A percentile compares a stretch with the other conserved stretches of the same genome.
phyloP scores from a whole-genome alignment of 2,797 vertebrate genomes.

The Chaetodon trifasciatus region DNA sequence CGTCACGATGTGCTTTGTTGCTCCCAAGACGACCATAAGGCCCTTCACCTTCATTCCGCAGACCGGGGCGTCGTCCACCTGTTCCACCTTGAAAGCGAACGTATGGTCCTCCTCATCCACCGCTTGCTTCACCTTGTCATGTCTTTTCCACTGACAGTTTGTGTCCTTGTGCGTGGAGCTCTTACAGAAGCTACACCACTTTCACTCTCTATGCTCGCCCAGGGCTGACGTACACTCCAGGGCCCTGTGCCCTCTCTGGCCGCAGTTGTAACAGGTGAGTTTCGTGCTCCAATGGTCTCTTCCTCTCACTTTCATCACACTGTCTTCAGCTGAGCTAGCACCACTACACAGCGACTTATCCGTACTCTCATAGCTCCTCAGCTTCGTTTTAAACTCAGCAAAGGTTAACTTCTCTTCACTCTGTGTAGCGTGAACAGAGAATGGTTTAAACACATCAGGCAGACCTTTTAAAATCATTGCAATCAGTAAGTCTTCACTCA shows the following conservation, averaged over 20 bases:
- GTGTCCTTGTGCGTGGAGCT: slow-evolving; percentile 1
- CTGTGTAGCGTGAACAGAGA: slow-evolving; percentile 4
- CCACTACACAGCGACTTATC: slow-evolving; percentile 10
- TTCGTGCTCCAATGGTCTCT: neutral
- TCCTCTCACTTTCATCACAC: slow-evolving; percentile 19
- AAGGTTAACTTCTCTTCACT: slow-evolving; percentile 5
- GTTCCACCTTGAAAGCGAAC: neutral
- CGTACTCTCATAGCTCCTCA: slow-evolving; percentile 12
- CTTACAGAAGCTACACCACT: slow-evolving; percentile 32
- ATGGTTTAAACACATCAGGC: neutral
- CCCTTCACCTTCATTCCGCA: neutral
- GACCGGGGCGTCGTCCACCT: neutral
- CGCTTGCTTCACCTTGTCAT: slow-evolving; percentile 20
- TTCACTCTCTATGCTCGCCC: neutral
- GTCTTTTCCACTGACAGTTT: neutral
- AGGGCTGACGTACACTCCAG: neutral
- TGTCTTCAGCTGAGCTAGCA: neutral
- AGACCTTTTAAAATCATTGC: slow-evolving; percentile 39
- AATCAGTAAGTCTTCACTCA: no score
- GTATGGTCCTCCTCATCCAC: slow-evolving; percentile 11
- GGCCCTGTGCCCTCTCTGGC: neutral
- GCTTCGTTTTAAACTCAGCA: slow-evolving; percentile 29
- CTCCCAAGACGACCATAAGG: neutral
- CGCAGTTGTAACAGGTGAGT: neutral
- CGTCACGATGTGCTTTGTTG: neutral